Conservation (phyloP, 2,888 invertebrate genomes). For the Electrophaes corylata region DNA sequence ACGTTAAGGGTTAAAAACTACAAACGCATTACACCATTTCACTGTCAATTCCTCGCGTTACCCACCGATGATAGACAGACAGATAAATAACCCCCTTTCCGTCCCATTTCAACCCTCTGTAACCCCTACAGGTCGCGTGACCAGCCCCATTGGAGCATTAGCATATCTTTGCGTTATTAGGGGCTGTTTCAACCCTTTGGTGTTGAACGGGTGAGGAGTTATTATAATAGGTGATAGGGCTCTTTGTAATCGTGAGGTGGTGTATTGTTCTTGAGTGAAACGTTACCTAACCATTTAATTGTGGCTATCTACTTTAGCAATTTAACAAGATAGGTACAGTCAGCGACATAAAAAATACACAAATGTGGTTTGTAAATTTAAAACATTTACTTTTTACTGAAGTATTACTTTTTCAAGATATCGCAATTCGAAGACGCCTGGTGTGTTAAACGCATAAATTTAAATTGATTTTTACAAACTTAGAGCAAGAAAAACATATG, state of each 20-base stretch:
- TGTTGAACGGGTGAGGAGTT: constrained; percentile 21
- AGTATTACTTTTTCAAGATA: too few relatives aligned
- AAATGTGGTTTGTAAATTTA: too few relatives aligned
- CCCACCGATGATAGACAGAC: constrained; percentile 16
- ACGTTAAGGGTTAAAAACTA: too few relatives aligned
- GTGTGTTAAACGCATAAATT: too few relatives aligned
- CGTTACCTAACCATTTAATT: background rate
- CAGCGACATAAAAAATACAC: too few relatives aligned
- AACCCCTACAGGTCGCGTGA: constrained; percentile 25
- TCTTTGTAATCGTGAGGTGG: background rate
- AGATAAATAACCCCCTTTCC: constrained; percentile 20
- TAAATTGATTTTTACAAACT: too few relatives aligned
- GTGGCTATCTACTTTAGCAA: background rate
- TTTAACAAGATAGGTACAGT: too few relatives aligned
- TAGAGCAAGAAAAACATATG: too few relatives aligned
- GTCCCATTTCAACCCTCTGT: constrained; percentile 6
- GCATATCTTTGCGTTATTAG: constrained; percentile 28
- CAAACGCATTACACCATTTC: constrained; percentile 9
- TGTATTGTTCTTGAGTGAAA: background rate
- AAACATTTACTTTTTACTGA: background rate
- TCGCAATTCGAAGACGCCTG: too few relatives aligned
- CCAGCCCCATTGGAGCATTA: constrained; percentile 26
- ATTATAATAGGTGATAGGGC: constrained; percentile 8
- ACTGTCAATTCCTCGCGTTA: constrained; percentile 9
- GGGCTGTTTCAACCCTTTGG: constrained; percentile 20